A percentile compares a stretch with the other conserved stretches of the same genome.
Evolutionary conservation across 2,888 invertebrate species (phyloP).

Genomic region (Tryphoninae sp.): DNA sequence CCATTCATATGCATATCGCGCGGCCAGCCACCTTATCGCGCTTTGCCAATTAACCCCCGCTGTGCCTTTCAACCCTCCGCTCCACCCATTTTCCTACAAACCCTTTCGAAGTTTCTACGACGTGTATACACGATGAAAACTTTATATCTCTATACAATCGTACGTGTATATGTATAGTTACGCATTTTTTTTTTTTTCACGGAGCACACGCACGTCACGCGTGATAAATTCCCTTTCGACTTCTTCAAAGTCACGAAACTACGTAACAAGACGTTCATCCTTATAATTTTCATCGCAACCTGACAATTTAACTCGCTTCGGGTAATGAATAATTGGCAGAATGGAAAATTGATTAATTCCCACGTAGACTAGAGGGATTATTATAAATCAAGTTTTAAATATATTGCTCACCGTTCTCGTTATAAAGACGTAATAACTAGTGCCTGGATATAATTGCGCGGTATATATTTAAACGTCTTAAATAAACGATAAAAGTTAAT

Average conservation of each 20-base stretch:
- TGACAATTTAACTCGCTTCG: neutral
- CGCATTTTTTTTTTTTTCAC: neutral
- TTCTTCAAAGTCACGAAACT: neutral
- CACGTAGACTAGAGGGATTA: neutral
- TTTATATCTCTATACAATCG: neutral
- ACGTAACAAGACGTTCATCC: neutral
- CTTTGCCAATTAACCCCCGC: slow-evolving; percentile 74
- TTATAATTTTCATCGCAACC: neutral
- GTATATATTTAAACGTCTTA: too few relatives aligned
- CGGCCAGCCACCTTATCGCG: slow-evolving; percentile 74
- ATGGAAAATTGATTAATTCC: neutral
- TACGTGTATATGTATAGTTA: neutral
- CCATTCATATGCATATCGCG: slow-evolving; percentile 77
- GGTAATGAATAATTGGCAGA: neutral
- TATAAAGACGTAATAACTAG: neutral
- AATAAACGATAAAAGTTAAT: too few relatives aligned
- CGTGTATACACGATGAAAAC: slow-evolving; percentile 29
- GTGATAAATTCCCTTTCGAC: neutral
- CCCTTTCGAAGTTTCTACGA: slow-evolving; percentile 42
- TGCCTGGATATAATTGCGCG: neutral
- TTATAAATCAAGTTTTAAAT: neutral
- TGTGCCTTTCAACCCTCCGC: slow-evolving; percentile 17
- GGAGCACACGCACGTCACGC: neutral
- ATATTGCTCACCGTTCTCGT: neutral
- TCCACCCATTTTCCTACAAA: slow-evolving; percentile 11